Evolutionary conservation across 30 jellyfish, hydroid and myxozoan species (phyloP).

Genomic region (Aurelia sp.): DNA sequence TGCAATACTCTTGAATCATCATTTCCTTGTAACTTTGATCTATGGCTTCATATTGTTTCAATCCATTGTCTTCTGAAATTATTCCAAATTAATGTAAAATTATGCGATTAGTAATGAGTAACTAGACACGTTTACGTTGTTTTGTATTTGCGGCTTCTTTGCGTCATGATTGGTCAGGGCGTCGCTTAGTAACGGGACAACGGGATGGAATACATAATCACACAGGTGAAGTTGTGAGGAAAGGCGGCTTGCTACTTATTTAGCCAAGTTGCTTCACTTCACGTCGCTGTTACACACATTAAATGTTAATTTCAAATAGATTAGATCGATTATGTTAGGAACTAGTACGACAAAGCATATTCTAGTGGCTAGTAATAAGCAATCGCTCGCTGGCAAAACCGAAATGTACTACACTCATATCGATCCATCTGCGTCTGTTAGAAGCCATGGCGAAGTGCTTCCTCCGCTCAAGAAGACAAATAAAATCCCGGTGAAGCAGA

Average conservation of each 20-base stretch:
- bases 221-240: constrained; percentile 15
- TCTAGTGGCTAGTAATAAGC: constrained; percentile 72
- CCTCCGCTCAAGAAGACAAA: constrained; percentile 93
- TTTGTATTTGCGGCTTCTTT: constrained; percentile 65
- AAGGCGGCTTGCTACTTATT: constrained; percentile 50
- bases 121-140: constrained; percentile 76
- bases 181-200: constrained; percentile 78
- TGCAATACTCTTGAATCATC: neutral
- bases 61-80: neutral
- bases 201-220: constrained; percentile 68
- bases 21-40: neutral
- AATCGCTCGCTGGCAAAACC: constrained; percentile 62
- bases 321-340: constrained; percentile 79
- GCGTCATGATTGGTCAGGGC: constrained; percentile 85
- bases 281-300: constrained; percentile 12
- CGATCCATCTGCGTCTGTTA: constrained; percentile 71
- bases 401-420: constrained; percentile 75
- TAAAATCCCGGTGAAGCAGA: constrained; percentile 75
- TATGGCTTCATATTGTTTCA: neutral
- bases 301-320: constrained; percentile 16
- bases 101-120: constrained; percentile 21
- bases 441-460: constrained; percentile 94
- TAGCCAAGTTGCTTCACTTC: constrained; percentile 25
- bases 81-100: constrained; percentile 27
- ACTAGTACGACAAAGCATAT: constrained; percentile 76